These are phyloP conservation scores for Helicolenus hilgendorfi DNA, from an alignment of 2,797 vertebrate species.

Conservation along the genomic window DNA sequence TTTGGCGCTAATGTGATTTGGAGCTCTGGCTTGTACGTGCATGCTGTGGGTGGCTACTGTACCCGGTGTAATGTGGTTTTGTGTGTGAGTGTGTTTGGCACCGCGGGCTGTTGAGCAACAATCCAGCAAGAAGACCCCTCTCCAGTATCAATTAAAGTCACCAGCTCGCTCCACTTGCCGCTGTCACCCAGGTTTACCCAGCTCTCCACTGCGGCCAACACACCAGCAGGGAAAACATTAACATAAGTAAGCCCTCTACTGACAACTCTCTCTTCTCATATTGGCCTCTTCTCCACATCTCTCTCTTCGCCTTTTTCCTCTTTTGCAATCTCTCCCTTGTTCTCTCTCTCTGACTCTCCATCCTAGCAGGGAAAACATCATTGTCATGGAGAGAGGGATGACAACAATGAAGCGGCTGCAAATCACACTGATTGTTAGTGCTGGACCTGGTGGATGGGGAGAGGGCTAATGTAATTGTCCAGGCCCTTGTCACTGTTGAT, in stretches of 20 bases:
- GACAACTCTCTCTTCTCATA: conserved; percentile 72
- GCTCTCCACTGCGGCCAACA: conserved; percentile 66
- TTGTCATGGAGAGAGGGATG: conserved; percentile 85
- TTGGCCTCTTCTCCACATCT: conserved; percentile 52
- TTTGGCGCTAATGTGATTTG: conserved; percentile 59
- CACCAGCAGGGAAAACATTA: conserved; percentile 87
- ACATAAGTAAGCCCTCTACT: conserved; percentile 87
- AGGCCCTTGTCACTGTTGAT: conserved; percentile 91
- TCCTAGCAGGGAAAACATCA: conserved; percentile 85
- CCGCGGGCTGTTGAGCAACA: conserved; percentile 57
- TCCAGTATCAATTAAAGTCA: conserved; percentile 87
- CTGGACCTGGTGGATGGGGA: conserved; percentile 83
- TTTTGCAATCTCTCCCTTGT: conserved; percentile 49
- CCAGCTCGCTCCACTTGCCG: conserved; percentile 71
- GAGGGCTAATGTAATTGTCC: conserved; percentile 92
- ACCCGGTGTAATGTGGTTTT: conserved; percentile 35
- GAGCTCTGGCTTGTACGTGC: conserved; percentile 42
- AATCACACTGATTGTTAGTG: conserved; percentile 89
- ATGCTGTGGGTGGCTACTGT: conserved; percentile 54
- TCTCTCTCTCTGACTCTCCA: conserved; percentile 53
- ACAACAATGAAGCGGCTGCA: conserved; percentile 89
- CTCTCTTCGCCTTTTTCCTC: conserved; percentile 44
- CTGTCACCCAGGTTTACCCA: conserved; percentile 67
- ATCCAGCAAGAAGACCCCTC: conserved; percentile 75
- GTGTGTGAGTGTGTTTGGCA: conserved; percentile 36